These are phyloP conservation scores for Limonius californicus DNA, from an alignment of 1,140 invertebrate species.

Conservation along the genomic window DNA sequence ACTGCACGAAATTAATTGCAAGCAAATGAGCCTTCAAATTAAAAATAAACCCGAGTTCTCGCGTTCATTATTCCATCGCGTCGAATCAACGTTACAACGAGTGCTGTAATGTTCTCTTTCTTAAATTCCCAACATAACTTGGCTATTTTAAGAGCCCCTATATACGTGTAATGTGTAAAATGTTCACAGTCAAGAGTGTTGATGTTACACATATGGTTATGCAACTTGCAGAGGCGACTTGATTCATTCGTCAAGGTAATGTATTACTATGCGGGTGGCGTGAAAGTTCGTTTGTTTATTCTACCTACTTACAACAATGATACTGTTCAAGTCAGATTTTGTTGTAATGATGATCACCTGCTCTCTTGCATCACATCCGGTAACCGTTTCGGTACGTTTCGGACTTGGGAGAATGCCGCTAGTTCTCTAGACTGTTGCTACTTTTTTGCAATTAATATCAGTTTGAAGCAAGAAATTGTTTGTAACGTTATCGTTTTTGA, in stretches of 20 bases:
- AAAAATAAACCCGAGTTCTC: slow-evolving; percentile 10
- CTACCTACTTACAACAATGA: slow-evolving; percentile 1
- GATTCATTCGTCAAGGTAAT: slow-evolving; percentile 22
- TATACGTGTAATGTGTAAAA: background rate
- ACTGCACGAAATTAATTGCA: slow-evolving; percentile 4
- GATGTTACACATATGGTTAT: slow-evolving; percentile 20
- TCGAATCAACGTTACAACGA: slow-evolving; percentile 2
- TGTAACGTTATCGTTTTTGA: no score
- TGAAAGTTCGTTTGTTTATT: slow-evolving; percentile 11
- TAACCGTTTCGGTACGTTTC: background rate
- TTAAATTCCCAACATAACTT: slow-evolving; percentile 9
- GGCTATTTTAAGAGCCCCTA: slow-evolving; percentile 6
- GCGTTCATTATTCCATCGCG: background rate
- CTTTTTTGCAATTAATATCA: no score
- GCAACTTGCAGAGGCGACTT: slow-evolving; percentile 15
- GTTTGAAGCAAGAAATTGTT: no score
- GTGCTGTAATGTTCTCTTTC: slow-evolving; percentile 12
- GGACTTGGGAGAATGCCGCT: no score
- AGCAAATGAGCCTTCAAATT: slow-evolving; percentile 13
- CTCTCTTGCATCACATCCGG: background rate
- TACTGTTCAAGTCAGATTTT: background rate
- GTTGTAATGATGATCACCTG: background rate
- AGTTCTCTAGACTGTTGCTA: no score
- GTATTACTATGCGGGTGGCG: slow-evolving; percentile 20
- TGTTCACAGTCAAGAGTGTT: background rate